Conservation (phyloP, 2,797 vertebrate genomes). For the Decapterus maruadsi region DNA sequence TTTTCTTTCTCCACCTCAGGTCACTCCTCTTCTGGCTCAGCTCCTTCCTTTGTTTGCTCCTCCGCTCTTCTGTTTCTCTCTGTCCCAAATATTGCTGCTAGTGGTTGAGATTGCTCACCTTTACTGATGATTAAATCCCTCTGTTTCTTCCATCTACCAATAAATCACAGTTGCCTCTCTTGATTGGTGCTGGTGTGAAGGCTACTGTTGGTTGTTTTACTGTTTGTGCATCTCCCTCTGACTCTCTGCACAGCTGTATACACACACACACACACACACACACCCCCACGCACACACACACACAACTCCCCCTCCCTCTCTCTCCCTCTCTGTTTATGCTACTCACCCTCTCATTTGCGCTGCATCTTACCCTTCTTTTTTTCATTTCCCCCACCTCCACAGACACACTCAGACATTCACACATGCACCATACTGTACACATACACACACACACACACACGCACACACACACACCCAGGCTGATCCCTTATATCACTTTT, state of each 20-base stretch:
- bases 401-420: neutral
- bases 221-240: conserved; percentile 75
- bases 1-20: conserved; percentile 34
- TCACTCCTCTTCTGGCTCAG: conserved; percentile 52
- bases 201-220: conserved; percentile 55
- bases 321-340: conserved; percentile 39
- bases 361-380: conserved; percentile 30
- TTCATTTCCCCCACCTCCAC: conserved; percentile 7
- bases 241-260: conserved; percentile 87
- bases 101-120: conserved; percentile 36
- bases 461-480: conserved; percentile 15
- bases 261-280: conserved; percentile 51
- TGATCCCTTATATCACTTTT: conserved; percentile 20
- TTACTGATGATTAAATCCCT: conserved; percentile 49
- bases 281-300: no score
- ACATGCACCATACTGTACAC: neutral
- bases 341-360: conserved; percentile 59
- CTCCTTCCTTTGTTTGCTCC: conserved; percentile 63
- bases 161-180: conserved; percentile 46
- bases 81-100: conserved; percentile 43
- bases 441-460: neutral
- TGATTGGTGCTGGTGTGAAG: conserved; percentile 33
- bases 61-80: conserved; percentile 32
- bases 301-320: neutral
- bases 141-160: conserved; percentile 38